phyloP scores from a whole-genome alignment of 1,140 invertebrate species.

The Drosophila leontia region DNA sequence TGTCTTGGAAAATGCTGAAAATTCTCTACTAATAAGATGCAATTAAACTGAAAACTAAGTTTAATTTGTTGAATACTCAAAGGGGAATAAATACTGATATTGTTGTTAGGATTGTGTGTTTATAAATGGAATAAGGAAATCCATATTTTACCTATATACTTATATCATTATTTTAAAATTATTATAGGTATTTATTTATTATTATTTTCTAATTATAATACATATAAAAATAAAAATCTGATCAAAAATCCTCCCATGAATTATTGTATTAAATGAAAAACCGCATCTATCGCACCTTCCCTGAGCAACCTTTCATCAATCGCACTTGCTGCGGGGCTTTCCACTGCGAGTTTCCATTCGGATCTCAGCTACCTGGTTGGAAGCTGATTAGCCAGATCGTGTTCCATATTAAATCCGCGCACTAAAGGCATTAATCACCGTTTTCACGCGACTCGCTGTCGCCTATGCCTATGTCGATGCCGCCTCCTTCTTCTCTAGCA shows the following conservation, averaged over 20 bases:
- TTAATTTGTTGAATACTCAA: constrained; percentile 1
- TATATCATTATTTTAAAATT: too few species aligned
- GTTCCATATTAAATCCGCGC: constrained; percentile 79
- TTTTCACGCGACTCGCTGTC: constrained; percentile 76
- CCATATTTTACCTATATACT: too few species aligned
- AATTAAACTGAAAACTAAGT: neutral
- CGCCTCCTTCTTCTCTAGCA: constrained; percentile 1
- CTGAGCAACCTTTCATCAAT: constrained; percentile 61
- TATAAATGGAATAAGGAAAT: neutral
- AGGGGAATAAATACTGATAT: neutral
- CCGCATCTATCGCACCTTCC: neutral
- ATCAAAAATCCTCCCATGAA: too few species aligned
- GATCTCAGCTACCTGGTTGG: constrained; percentile 48
- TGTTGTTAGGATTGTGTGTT: neutral
- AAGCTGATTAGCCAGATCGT: constrained; percentile 46
- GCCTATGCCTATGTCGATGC: constrained; percentile 22
- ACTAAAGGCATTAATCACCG: constrained; percentile 79
- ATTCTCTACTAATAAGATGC: constrained; percentile 53
- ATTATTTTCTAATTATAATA: neutral
- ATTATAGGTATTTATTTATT: neutral
- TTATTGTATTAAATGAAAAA: neutral
- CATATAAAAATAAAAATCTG: too few species aligned
- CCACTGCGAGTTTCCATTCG: constrained; percentile 59
- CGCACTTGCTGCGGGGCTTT: constrained; percentile 69
- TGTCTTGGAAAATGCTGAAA: constrained; percentile 48